Evolutionary conservation across 2,797 vertebrate genomes (phyloP).

Genomic region (Pantherophis alleghaniensis): DNA sequence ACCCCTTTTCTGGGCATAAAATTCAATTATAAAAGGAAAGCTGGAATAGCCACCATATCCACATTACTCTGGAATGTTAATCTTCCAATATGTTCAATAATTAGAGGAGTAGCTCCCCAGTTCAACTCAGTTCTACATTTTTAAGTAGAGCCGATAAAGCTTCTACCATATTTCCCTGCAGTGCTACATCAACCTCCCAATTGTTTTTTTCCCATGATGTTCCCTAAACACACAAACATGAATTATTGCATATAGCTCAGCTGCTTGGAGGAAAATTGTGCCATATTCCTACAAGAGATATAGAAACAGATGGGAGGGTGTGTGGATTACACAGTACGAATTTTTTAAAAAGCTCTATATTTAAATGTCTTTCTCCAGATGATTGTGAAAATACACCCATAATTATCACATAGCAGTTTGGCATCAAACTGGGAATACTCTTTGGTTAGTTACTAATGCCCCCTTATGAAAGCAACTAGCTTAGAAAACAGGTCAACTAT

Average conservation of each 20-base stretch:
- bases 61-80: background rate
- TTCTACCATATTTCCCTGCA: background rate
- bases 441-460: background rate
- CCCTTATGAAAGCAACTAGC: background rate
- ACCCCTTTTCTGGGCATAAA: background rate
- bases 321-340: background rate
- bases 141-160: background rate
- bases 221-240: background rate
- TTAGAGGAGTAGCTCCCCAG: background rate
- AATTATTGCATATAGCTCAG: background rate
- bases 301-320: background rate
- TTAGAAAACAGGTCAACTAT: background rate
- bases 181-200: background rate
- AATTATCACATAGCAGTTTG: background rate
- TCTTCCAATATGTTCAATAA: background rate
- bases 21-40: background rate
- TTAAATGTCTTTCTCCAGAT: background rate
- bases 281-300: background rate
- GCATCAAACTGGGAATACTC: background rate
- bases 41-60: background rate
- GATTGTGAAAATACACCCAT: background rate
- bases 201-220: background rate
- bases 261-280: background rate
- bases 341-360: background rate
- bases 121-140: background rate